Percentiles rank a stretch among this genome's conserved stretches.
phyloP scores from a whole-genome alignment of 2,113 vertebrate genomes.

The Leucosticte australis region DNA sequence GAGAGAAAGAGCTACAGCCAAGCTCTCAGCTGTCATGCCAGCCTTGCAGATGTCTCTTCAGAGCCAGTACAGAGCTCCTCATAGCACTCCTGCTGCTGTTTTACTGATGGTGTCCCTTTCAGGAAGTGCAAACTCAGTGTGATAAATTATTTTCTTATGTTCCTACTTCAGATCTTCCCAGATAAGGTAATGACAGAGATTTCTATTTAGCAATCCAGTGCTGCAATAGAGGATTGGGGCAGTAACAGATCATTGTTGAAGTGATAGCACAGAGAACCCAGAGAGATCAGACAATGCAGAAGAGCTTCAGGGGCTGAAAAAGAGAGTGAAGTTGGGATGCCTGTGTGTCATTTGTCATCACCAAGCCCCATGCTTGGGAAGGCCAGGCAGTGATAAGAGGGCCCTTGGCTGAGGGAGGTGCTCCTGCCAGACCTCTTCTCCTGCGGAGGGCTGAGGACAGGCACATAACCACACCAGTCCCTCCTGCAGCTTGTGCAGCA shows the following conservation, averaged over 20 bases:
- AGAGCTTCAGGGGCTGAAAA: neutral
- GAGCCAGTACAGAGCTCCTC: neutral
- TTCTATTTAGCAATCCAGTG: neutral
- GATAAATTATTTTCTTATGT: neutral
- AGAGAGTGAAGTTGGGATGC: neutral
- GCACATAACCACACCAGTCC: fast-evolving
- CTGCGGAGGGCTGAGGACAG: neutral
- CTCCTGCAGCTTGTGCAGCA: neutral
- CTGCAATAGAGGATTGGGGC: neutral
- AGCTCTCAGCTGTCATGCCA: neutral
- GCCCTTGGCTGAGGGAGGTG: neutral
- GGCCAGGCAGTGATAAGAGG: neutral
- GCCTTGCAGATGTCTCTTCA: neutral
- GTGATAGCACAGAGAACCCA: neutral
- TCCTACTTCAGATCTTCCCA: neutral
- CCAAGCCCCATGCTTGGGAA: neutral
- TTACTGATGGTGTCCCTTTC: neutral
- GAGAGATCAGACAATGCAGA: neutral
- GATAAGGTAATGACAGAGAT: neutral
- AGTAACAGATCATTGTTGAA: neutral
- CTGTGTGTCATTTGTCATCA: neutral
- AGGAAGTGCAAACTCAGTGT: neutral
- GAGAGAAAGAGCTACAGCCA: neutral
- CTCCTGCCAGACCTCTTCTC: neutral
- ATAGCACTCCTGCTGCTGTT: neutral